Base-by-base conservation (phyloP, 2,113 vertebrate species). In the Pelusios castaneus region DNA sequence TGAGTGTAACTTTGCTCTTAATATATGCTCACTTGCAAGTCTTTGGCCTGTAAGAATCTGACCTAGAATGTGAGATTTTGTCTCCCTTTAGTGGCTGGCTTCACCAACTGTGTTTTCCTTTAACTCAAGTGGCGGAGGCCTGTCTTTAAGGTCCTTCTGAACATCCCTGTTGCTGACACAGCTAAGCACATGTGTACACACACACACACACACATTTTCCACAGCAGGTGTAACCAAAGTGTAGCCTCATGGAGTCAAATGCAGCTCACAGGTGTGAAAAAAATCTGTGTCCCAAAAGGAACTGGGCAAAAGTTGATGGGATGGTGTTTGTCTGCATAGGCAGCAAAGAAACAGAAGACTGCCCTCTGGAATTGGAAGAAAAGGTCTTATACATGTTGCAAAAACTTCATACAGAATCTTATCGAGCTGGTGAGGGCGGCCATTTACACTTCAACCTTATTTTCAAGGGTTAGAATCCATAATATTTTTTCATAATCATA, bases 111-210 rank as follows among this genome's bases (percentile, higher is more conserved):
- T 24, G n/a, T 4, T 1, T 0, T 77, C 58, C 4, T 83, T 83
- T 70, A 56, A 55, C 77, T 76, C 27, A 7, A 67, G 79, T 49
- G 9, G 45, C 49, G 55, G 55, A 1, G 16, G 17, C 5, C 12
- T 0, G 0, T 4, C 76, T 16, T 2, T 51, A 38, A 49, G 60
- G 55, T 4, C 3, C 5, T 60, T 3, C 5, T 60, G 38, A 52
- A 58, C 14, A 17, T 89, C 34, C 41, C 84, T 43, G 29, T 19
- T 43, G 21, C 1, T 0, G 11, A 24, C 3, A 17, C 16, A 16
- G 12, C 24, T 0, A 0, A 58, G 87, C 58, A 0, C 0, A 0
- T 2, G 16, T 0, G 0, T 11, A 2, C 5, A 58, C 29, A 24
- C 11, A 11, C 10, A 58, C 13, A 0, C 31, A 5, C 60, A 7